A percentile compares a stretch with the other conserved stretches of the same genome.
These are phyloP conservation scores for Acanthochromis polyacanthus DNA, from an alignment of 2,113 vertebrate species.

Conservation along the genomic window DNA sequence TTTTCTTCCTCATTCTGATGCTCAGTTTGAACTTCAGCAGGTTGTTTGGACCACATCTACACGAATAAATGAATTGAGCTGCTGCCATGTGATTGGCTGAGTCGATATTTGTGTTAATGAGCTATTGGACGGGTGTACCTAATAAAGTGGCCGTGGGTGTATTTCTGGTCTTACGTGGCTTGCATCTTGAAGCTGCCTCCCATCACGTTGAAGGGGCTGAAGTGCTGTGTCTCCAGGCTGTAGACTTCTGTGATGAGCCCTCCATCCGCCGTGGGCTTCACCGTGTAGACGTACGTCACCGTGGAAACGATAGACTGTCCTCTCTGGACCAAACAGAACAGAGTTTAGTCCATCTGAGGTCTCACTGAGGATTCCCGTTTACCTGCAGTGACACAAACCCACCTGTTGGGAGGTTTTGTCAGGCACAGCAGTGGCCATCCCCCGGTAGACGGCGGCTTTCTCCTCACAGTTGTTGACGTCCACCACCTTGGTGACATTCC, in stretches of 20 bases:
- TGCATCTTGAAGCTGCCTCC: constrained; percentile 78
- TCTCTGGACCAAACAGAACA: constrained; percentile 69
- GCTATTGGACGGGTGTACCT: too few relatives aligned
- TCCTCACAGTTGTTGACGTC: constrained; percentile 78
- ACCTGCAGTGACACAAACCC: background rate
- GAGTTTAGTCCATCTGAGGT: background rate
- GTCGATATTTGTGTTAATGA: too few relatives aligned
- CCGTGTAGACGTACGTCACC: constrained; percentile 78
- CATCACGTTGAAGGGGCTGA: constrained; percentile 85
- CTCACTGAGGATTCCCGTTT: background rate
- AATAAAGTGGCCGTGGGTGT: too few relatives aligned
- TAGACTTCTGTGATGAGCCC: constrained; percentile 79
- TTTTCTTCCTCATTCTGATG: too few relatives aligned
- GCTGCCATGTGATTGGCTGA: too few relatives aligned
- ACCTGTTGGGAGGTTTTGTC: constrained; percentile 78
- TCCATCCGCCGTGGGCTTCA: constrained; percentile 74
- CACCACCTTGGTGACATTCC: constrained; percentile 78
- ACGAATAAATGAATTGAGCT: too few relatives aligned
- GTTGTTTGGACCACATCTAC: too few relatives aligned
- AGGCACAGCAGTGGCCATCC: constrained; percentile 74
- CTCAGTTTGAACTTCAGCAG: too few relatives aligned
- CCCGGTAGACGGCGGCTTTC: constrained; percentile 74
- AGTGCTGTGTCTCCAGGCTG: constrained; percentile 77
- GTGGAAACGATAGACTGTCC: constrained; percentile 74
- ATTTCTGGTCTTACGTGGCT: constrained; percentile 74